Evolutionary conservation across 2,888 invertebrate genomes (phyloP).

Genomic region (Tachina fera): DNA sequence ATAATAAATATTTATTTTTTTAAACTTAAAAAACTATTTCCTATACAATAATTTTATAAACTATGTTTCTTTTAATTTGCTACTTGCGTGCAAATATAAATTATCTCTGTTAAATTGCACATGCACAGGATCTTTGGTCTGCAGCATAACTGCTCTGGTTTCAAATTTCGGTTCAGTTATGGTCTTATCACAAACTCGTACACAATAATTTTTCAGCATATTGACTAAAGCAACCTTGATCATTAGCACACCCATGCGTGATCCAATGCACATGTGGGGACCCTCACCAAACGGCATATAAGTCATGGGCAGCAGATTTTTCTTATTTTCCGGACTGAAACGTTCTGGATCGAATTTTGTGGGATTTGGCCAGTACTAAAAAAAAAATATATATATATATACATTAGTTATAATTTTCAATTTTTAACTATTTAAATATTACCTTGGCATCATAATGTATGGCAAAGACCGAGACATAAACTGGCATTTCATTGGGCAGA

Average conservation of each 20-base stretch:
- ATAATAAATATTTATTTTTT: too few relatives aligned
- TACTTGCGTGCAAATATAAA: slow-evolving; percentile 64
- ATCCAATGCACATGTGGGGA: slow-evolving; percentile 76
- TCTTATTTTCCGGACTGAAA: slow-evolving; percentile 73
- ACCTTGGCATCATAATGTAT: slow-evolving; percentile 81
- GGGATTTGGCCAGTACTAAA: slow-evolving; percentile 74
- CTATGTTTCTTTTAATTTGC: too few relatives aligned
- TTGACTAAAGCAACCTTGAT: slow-evolving; percentile 77
- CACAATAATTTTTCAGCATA: slow-evolving; percentile 77
- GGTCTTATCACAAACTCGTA: slow-evolving; percentile 74
- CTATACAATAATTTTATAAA: too few relatives aligned
- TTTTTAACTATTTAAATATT: slow-evolving; percentile 14
- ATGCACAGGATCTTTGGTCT: slow-evolving; percentile 75
- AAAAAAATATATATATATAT: not conserved
- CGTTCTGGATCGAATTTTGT: slow-evolving; percentile 75
- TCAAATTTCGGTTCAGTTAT: slow-evolving; percentile 72
- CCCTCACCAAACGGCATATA: slow-evolving; percentile 80
- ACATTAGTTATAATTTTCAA: not conserved
- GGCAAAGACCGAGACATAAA: slow-evolving; percentile 79
- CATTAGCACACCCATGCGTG: slow-evolving; percentile 50
- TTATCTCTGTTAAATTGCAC: slow-evolving; percentile 78
- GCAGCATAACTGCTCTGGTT: slow-evolving; percentile 76
- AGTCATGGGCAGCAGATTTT: not conserved
- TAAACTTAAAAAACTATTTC: too few relatives aligned
- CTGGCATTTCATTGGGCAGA: slow-evolving; percentile 78